Percentiles rank a stretch among this genome's conserved stretches.
phyloP scores from a whole-genome alignment of 2,888 invertebrate species.

The Xanthia icteritia region DNA sequence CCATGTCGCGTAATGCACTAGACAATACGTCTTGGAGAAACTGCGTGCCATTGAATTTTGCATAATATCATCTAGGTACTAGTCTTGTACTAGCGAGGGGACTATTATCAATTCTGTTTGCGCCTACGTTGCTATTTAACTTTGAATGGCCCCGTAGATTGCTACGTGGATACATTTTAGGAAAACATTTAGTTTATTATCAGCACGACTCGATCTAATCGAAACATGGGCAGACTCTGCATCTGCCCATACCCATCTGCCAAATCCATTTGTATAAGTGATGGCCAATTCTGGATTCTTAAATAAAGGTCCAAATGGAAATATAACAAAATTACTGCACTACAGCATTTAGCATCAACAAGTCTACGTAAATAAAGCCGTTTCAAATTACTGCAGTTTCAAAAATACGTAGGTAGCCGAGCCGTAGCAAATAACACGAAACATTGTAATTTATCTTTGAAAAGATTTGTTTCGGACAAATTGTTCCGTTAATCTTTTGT shows the following conservation, averaged over 20 bases:
- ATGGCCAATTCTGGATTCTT: background rate
- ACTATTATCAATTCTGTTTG: conserved; percentile 32
- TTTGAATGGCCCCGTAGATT: background rate
- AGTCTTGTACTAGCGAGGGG: conserved; percentile 36
- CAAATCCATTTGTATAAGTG: background rate
- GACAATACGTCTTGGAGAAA: conserved; percentile 77
- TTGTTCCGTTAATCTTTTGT: conserved; percentile 52
- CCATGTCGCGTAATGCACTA: conserved; percentile 58
- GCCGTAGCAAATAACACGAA: background rate
- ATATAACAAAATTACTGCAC: background rate
- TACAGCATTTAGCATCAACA: background rate
- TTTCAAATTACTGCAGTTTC: conserved; percentile 2
- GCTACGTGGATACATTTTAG: background rate
- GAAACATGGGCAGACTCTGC: background rate
- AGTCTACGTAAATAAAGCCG: background rate
- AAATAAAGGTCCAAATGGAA: background rate
- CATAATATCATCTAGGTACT: conserved; percentile 61
- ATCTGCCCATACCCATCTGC: background rate
- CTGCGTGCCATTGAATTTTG: conserved; percentile 71
- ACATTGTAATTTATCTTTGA: conserved; percentile 20
- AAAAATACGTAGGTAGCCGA: conserved; percentile 7
- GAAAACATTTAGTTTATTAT: background rate
- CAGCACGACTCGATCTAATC: background rate
- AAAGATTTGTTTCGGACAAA: conserved; percentile 45
- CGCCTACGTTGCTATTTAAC: background rate